Base-by-base conservation (phyloP, 2,797 vertebrate species). In the Cryptoblepharus egeriae region DNA sequence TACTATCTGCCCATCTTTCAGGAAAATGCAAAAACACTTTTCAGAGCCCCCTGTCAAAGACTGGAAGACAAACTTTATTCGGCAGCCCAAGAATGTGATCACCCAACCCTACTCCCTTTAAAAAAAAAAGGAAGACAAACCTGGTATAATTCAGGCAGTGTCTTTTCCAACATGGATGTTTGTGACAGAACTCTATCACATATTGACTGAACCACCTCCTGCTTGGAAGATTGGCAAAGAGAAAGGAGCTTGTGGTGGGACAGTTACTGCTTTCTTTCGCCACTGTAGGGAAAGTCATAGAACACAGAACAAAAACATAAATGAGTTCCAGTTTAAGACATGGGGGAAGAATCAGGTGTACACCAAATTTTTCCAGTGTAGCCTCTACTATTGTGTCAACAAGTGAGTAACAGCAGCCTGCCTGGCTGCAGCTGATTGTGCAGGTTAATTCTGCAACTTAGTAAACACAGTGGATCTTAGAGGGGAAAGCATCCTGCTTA, bases 191-290 rank as follows among this genome's bases (percentile, higher is more conserved):
- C 68, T 28, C 64, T 79, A 79, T 79, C 71, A 61, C 82, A 69
- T 75, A 79, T n/a, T 68, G 76, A 72, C 76, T 24, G 57, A 79
- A 69, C 32, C 22, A 71, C 77, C 42, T 79, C 71, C 77, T 32
- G 77, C 57, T 35, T 1, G 15, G 45, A 84, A 84, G 49, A 58
- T 26, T 77, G 71, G 52, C 55, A 32, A 42, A 28, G 65, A 77
- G 55, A 64, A 42, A 12, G 42, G 42, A 63, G 24, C 61, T 82
- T 26, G 61, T 30, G 4, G 67, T 35, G 5, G 20, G 22, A 58
- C 70, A 80, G 76, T 49, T 81, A 71, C 15, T 2, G 10, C 37
- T 61, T 37, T 42, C 73, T 78, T 82, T 75, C 24, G 61, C 69
- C 1, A 0, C 69, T 79, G 82, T 9, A 28, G 78, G 82, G 68